Evolutionary conservation across 92 coral and sea anemone genomes (phyloP).

Genomic region (Phenganax subtilis): DNA sequence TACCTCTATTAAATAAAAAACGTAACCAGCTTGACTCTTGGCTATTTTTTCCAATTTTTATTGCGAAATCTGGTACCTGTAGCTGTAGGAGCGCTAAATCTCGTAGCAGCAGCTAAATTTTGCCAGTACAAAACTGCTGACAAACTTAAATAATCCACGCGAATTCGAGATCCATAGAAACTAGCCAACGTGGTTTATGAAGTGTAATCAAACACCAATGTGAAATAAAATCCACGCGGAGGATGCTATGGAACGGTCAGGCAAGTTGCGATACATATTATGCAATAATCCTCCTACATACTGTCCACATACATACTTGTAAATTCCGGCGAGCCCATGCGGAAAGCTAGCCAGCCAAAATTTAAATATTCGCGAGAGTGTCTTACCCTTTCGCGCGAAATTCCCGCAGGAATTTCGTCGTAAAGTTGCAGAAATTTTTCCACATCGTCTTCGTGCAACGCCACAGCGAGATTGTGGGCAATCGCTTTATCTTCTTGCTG

Average conservation of each 20-base stretch:
- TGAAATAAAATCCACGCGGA: not conserved
- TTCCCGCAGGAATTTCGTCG: conserved; percentile 78
- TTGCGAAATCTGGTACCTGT: conserved; percentile 12
- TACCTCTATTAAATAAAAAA: conserved; percentile 8
- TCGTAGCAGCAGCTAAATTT: not conserved
- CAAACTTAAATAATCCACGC: not conserved
- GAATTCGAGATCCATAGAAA: conserved; percentile 3
- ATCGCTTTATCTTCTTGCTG: conserved; percentile 58
- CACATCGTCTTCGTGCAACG: conserved; percentile 80
- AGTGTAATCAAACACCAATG: conserved; percentile 7
- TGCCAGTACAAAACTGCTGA: not conserved
- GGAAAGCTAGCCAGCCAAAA: not conserved
- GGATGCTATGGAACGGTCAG: not conserved
- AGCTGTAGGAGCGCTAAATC: not conserved
- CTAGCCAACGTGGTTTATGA: not conserved
- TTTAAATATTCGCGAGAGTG: not conserved
- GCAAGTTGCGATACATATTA: not conserved
- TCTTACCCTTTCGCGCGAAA: conserved; percentile 36
- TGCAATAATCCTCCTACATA: not conserved
- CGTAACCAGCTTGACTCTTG: not conserved
- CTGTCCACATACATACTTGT: not conserved
- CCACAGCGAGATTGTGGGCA: conserved; percentile 71
- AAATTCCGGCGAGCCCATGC: not conserved
- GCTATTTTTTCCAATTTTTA: not conserved
- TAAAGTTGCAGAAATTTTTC: conserved; percentile 81